Evolutionary conservation across 2,888 invertebrate genomes (phyloP), one percentile per base, ranked within the genome.

Genomic region (Seira musarum): DNA sequence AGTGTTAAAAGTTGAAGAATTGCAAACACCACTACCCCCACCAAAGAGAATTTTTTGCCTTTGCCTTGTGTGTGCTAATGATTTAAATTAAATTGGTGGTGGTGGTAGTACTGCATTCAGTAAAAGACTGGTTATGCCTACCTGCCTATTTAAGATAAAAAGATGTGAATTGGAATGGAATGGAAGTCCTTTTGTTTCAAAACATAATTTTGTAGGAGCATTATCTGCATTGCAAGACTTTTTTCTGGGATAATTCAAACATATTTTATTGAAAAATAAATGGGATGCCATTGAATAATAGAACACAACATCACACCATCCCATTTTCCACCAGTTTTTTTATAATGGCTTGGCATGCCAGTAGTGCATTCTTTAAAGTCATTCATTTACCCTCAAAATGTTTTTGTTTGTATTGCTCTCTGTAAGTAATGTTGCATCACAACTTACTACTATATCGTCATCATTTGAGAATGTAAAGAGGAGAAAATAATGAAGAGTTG

Each of bases 1-100:
- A 66, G 77, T 78, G 77, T 78, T 78, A 78, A 78, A 71, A 78
- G 66, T 78, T 70, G 57, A 78, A 71, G 77, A 78, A 78, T 78
- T 78, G 77, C 77, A 78, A 78, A 69, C 77, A 66, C 71, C 69
- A 77, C 70, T 61, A 71, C 70, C 61, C 60, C 35, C 64, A 40
- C 49, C 22, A 49, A 6, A 40, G 40, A 40, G 40, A 40, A 13
- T 40, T 40, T 40, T 40, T 40, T 40, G 13, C 40, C 40, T 21
- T 22, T 40, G 30, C 6, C 64, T 64, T 46, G 6, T n/a, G n/a
- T n/a, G n/a, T 8, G 40, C 40, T 8, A 40, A 40, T 40, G 40
- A 6, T 40, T 40, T 40, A 40, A 40, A 69, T 46, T 76, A 76
- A 76, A 76, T 76, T 76, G 69, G 46, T 25, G 46, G 69, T 77